Evolutionary conservation across 1,140 invertebrate species (phyloP).

Genomic region (Odontomachus brunneus): DNA sequence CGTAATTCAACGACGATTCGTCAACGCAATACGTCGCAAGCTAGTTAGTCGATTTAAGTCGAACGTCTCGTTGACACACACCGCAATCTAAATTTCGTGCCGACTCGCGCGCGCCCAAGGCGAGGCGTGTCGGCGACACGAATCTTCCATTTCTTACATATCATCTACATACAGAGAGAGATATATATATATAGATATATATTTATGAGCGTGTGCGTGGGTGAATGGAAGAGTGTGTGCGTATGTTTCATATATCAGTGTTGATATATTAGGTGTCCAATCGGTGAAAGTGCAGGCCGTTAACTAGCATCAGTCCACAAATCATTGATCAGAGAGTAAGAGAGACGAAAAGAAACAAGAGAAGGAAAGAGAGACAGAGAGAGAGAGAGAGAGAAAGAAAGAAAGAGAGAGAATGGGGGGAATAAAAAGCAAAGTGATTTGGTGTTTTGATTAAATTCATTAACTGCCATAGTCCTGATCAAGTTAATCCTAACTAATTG

Average conservation of each 20-base stretch:
- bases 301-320: slow-evolving; percentile 3
- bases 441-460: slow-evolving; percentile 75
- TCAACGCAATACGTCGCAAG: slow-evolving; percentile 1
- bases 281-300: slow-evolving; percentile 19
- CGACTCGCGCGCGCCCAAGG: slow-evolving; percentile 37
- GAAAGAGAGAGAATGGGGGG: background rate
- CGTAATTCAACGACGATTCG: background rate
- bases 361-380: slow-evolving; percentile 8
- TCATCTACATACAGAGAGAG: slow-evolving; percentile 77
- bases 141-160: slow-evolving; percentile 86
- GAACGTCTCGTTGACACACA: background rate
- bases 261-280: too few relatives aligned
- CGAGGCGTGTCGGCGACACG: slow-evolving; percentile 74
- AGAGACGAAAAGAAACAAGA: slow-evolving; percentile 6
- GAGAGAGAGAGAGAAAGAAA: background rate
- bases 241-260: slow-evolving; percentile 7
- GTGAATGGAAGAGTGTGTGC: background rate
- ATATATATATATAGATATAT: slow-evolving; percentile 65
- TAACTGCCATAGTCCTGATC: too few relatives aligned
- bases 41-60: background rate
- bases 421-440: slow-evolving; percentile 26
- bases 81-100: slow-evolving; percentile 41
- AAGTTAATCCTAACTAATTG: too few relatives aligned
- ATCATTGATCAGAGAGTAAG: slow-evolving; percentile 44
- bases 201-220: slow-evolving; percentile 47